phyloP scores from a whole-genome alignment of 92 coral and sea anemone genomes.

The Montipora capitata region DNA sequence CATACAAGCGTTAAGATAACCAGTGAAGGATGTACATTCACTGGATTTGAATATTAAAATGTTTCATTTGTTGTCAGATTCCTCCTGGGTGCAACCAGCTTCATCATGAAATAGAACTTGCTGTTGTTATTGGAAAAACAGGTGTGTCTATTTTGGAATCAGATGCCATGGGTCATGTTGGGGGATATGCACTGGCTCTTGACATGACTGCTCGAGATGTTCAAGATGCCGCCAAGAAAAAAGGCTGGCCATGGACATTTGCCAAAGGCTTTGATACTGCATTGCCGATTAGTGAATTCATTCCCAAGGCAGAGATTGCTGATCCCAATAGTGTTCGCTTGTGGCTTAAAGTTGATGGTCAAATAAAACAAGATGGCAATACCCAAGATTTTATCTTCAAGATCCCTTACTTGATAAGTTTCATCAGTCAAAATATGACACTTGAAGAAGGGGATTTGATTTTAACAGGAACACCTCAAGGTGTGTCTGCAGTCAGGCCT shows the following conservation, averaged over 20 bases:
- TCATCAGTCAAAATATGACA: constrained; percentile 90
- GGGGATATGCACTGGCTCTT: constrained; percentile 97
- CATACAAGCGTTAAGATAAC: no score
- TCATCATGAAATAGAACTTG: constrained; percentile 98
- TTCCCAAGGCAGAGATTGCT: constrained; percentile 80
- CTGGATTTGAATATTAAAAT: not conserved
- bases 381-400: constrained; percentile 94
- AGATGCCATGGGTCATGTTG: constrained; percentile 91
- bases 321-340: constrained; percentile 83
- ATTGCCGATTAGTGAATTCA: constrained; percentile 88
- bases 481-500: constrained; percentile 87
- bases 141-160: constrained; percentile 79
- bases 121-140: constrained; percentile 88
- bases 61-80: constrained; percentile 41
- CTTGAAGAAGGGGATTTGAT: constrained; percentile 96
- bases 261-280: constrained; percentile 98
- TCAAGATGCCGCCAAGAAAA: constrained; percentile 88
- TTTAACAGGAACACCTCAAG: constrained; percentile 95
- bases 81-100: constrained; percentile 88
- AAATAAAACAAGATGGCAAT: constrained; percentile 91
- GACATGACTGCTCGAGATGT: constrained; percentile 97
- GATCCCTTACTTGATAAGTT: constrained; percentile 90
- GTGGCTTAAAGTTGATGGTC: constrained; percentile 93
- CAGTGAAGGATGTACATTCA: no score
- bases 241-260: constrained; percentile 92